Conservation (phyloP, 2,888 invertebrate species). For the Pteria penguin region DNA sequence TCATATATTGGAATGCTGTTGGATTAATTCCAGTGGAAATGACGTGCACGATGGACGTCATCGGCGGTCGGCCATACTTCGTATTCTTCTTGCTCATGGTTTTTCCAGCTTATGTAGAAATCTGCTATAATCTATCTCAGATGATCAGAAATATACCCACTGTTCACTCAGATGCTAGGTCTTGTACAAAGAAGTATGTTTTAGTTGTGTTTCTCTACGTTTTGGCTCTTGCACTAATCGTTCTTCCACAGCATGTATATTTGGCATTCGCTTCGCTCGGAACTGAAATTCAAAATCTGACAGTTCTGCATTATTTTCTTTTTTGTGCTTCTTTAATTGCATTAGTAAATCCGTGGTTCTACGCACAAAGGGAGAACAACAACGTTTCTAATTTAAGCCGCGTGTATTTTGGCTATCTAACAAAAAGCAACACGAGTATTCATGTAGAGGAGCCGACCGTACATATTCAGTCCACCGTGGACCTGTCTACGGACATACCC, state of each 20-base stretch:
- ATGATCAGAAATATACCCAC: background rate
- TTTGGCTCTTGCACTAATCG: no score
- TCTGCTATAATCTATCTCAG: background rate
- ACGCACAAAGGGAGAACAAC: slow-evolving; percentile 85
- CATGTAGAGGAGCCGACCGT: slow-evolving; percentile 1
- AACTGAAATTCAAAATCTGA: no score
- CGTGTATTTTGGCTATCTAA: no score
- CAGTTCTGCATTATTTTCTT: slow-evolving; percentile 82
- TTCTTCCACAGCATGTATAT: no score
- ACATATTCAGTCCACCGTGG: background rate
- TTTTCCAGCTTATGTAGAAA: background rate
- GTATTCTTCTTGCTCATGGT: background rate
- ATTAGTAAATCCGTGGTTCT: slow-evolving; percentile 85
- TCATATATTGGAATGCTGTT: background rate
- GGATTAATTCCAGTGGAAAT: background rate
- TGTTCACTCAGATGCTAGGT: no score
- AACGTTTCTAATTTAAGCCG: no score
- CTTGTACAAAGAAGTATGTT: no score
- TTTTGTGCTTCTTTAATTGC: slow-evolving; percentile 83
- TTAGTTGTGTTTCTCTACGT: no score
- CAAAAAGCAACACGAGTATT: no score
- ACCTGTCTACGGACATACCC: background rate
- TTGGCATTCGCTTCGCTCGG: no score
- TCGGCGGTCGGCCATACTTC: background rate
- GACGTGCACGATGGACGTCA: background rate